Evolutionary conservation across 2,888 invertebrate species (phyloP), one percentile per base, ranked within the genome.

Genomic region (Drosophila greeni): DNA sequence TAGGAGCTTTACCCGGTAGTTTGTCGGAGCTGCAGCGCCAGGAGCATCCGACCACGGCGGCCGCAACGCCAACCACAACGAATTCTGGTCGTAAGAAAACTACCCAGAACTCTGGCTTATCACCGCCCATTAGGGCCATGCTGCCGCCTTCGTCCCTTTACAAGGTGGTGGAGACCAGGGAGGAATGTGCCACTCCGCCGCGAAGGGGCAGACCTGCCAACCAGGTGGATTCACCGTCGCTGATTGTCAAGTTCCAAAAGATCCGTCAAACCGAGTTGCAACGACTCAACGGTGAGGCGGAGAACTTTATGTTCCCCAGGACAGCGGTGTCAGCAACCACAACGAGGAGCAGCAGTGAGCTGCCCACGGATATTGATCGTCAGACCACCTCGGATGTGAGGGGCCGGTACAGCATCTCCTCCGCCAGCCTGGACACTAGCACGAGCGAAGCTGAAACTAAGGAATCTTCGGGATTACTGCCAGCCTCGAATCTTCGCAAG

Each of bases 201-300:
- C 71, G 76, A 0, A 59, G 74, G 5, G 72, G 79, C 3, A 67
- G 73, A 2, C 55, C 52, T 0, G 40, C 71, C 4, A 60, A 52
- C 14, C 72, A 74, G 36, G 72, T 76, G 2, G 87, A 84, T 12
- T 85, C 86, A 2, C 85, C 91, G 85, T 62, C 91, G 85, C 18
- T 94, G 26, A 93, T 94, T 23, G 94, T 95, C 0, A 93, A 94
- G 82, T 94, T 95, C 78, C 92, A 92, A 54, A 93, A 94, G 70
- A 92, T 95, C 18, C 90, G 95, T 5, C 91, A 92, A 51, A 93
- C 94, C 0, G 95, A 95, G 86, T 85, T 95, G 51, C 92, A 93
- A 0, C 91, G 93, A 51, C 88, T 96, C 48, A 95, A 95, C 82
- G 94, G 95, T 76, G 95, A 96, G 86, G 96, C 96, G 0, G 95